Evolutionary conservation across 2,888 invertebrate genomes (phyloP).

Genomic region (Oxycera nigricornis): DNA sequence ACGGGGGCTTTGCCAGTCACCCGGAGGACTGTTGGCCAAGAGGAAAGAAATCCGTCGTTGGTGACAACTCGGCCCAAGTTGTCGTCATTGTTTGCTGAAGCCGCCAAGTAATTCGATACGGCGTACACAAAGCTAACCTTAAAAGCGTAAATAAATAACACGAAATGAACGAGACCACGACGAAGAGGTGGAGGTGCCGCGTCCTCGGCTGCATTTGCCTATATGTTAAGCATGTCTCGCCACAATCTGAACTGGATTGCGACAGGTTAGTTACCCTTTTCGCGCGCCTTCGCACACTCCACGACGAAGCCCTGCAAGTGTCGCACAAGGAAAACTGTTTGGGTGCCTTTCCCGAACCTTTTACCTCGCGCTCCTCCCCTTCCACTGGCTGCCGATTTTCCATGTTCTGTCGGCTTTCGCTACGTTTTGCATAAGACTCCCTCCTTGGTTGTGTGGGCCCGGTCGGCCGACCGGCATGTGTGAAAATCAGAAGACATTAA

Average conservation of each 20-base stretch:
- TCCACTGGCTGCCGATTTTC: conserved; percentile 7
- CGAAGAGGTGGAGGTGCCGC: neutral
- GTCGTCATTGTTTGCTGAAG: conserved; percentile 21
- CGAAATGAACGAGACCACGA: neutral
- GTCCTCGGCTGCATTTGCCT: neutral
- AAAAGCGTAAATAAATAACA: conserved; percentile 29
- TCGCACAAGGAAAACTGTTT: conserved; percentile 19
- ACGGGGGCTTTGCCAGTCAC: neutral
- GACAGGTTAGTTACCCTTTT: conserved; percentile 33
- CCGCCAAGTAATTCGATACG: conserved; percentile 10
- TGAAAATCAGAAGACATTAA: conserved; percentile 9
- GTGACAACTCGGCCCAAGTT: too few species aligned
- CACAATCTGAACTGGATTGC: conserved; percentile 16
- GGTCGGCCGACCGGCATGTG: neutral
- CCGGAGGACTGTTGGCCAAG: neutral
- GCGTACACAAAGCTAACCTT: conserved; percentile 16
- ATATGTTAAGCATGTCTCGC: conserved; percentile 8
- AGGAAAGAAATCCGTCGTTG: neutral
- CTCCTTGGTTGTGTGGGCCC: neutral
- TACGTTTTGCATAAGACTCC: neutral
- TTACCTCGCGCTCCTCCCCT: neutral
- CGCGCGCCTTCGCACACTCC: neutral
- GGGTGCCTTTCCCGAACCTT: conserved; percentile 19
- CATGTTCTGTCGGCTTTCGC: neutral
- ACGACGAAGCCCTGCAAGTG: conserved; percentile 16